Evolutionary conservation across 2,113 vertebrate species (phyloP).

Genomic region (Muscicapa adusta): DNA sequence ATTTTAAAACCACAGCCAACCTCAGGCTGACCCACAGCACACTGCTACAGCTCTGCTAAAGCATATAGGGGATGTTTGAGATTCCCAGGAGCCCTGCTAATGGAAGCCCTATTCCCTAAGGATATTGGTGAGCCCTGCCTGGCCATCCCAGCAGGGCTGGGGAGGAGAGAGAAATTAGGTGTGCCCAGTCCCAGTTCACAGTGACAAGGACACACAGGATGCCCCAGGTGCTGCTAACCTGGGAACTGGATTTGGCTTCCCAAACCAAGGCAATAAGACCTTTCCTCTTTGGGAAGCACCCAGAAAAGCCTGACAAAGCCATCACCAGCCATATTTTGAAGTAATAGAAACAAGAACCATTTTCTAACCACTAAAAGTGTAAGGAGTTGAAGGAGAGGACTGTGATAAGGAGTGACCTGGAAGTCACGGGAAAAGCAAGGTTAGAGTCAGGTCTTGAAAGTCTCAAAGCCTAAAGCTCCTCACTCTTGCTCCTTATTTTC

Average conservation of each 20-base stretch:
- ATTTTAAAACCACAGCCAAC: neutral
- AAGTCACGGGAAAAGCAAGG: neutral
- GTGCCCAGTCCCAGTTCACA: neutral
- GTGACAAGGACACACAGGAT: fast-evolving
- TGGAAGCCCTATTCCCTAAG: neutral
- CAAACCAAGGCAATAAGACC: neutral
- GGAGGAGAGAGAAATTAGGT: neutral
- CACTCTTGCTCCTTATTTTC: neutral
- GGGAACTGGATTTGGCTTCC: neutral
- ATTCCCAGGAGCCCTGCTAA: neutral
- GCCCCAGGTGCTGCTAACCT: neutral
- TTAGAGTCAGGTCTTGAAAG: neutral
- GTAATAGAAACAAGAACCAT: neutral
- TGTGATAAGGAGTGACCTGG: neutral
- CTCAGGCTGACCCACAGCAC: neutral
- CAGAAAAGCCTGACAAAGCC: neutral
- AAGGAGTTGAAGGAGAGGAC: neutral
- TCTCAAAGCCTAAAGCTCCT: neutral
- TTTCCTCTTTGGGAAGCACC: neutral
- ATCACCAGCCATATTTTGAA: neutral
- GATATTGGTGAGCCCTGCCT: neutral
- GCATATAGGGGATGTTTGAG: neutral
- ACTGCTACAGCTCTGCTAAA: neutral
- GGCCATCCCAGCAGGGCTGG: neutral
- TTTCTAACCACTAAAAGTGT: neutral